These are phyloP conservation scores for Cinclus mexicanus DNA, from an alignment of 2,113 vertebrate species.

Conservation along the genomic window DNA sequence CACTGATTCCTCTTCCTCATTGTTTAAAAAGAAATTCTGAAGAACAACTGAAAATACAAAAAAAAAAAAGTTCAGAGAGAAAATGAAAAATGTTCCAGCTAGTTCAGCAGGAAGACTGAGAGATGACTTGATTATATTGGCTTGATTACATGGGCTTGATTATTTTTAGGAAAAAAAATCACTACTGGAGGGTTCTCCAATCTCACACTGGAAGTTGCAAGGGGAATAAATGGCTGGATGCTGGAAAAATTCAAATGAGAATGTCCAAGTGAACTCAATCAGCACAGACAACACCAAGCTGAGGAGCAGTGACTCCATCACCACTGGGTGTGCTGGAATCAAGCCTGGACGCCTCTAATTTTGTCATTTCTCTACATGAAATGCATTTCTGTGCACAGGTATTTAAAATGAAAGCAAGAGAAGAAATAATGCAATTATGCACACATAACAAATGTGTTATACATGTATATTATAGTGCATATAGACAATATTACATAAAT, in stretches of 20 bases:
- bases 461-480: background rate
- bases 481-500: background rate
- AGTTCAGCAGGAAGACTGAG: background rate
- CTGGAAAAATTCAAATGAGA: background rate
- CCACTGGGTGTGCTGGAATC: accelerated
- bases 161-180: background rate
- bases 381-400: too few species aligned
- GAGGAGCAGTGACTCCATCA: background rate
- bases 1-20: accelerated
- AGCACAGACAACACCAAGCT: background rate
- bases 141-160: background rate
- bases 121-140: background rate
- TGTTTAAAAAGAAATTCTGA: background rate
- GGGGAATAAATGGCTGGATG: background rate
- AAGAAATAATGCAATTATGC: background rate
- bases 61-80: background rate
- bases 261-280: accelerated
- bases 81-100: background rate
- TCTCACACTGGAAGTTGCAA: accelerated
- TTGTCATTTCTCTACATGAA: background rate
- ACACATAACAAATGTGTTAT: too few species aligned
- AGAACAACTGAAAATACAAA: background rate
- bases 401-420: background rate
- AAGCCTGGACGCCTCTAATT: background rate
- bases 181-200: background rate